Evolutionary conservation across 2,888 invertebrate species (phyloP).

Genomic region (Smittia aterrima): DNA sequence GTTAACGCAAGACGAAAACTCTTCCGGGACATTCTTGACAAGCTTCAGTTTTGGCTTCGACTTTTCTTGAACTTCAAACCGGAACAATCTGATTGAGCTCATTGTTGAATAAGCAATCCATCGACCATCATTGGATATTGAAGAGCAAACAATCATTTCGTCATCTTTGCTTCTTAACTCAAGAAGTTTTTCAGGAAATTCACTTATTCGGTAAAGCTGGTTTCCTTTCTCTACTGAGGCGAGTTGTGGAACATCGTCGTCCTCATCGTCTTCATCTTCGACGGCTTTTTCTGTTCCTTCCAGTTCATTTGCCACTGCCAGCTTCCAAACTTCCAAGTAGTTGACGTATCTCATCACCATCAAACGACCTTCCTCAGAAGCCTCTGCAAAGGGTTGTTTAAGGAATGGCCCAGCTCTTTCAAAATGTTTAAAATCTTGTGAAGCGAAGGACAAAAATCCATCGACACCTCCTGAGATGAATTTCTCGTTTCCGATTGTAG

Average conservation of each 20-base stretch:
- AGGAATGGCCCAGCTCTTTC: constrained; percentile 72
- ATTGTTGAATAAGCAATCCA: constrained; percentile 75
- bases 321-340: constrained; percentile 64
- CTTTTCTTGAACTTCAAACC: constrained; percentile 58
- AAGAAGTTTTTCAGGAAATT: constrained; percentile 64
- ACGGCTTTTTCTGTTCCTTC: constrained; percentile 46
- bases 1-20: constrained; percentile 51
- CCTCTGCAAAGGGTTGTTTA: constrained; percentile 59
- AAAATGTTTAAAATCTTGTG: constrained; percentile 57
- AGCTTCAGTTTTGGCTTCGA: constrained; percentile 47
- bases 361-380: constrained; percentile 58
- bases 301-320: constrained; percentile 54
- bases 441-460: constrained; percentile 69
- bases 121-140: constrained; percentile 68
- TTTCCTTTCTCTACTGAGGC: constrained; percentile 44
- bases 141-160: constrained; percentile 68
- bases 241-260: constrained; percentile 48
- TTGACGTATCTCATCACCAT: constrained; percentile 62
- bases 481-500: constrained; percentile 60
- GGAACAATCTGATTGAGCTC: constrained; percentile 64
- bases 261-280: constrained; percentile 44
- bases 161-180: constrained; percentile 64
- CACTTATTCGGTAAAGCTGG: constrained; percentile 24
- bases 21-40: constrained; percentile 51
- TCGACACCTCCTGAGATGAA: constrained; percentile 80